Conservation (phyloP, 2,113 vertebrate species). For the Hyla sarda region DNA sequence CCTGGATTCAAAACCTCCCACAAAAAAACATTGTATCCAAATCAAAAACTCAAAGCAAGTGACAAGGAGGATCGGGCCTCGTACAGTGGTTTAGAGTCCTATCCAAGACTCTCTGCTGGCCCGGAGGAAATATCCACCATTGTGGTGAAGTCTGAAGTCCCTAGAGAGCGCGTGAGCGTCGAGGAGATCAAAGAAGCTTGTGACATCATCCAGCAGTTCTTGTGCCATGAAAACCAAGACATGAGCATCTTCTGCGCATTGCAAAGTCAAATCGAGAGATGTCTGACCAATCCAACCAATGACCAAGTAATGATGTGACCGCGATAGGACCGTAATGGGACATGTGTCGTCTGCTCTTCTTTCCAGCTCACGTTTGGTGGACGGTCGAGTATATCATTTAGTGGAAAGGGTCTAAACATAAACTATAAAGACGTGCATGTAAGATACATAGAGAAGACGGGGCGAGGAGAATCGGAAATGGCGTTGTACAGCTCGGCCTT, state of each 20-base stretch:
- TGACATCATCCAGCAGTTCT: conserved; percentile 38
- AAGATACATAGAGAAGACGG: neutral
- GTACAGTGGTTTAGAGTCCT: neutral
- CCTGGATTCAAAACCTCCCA: neutral
- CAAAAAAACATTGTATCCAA: neutral
- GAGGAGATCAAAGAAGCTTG: conserved; percentile 49
- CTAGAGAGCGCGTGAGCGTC: neutral
- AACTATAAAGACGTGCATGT: neutral
- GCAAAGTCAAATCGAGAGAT: conserved; percentile 46
- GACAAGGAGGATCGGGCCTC: neutral
- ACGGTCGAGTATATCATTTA: neutral
- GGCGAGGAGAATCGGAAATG: neutral
- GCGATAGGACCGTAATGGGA: neutral
- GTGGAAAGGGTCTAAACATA: neutral
- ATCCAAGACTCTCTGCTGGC: neutral
- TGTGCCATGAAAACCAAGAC: conserved; percentile 43
- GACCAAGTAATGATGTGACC: neutral
- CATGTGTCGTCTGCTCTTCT: neutral
- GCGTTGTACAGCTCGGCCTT: too few relatives aligned
- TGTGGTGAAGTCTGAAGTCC: conserved; percentile 26
- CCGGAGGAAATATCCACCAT: neutral
- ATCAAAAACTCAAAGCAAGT: conserved; percentile 30
- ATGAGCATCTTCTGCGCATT: conserved; percentile 52
- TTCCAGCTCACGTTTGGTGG: neutral
- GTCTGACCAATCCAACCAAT: conserved; percentile 17